A percentile compares a stretch with the other conserved stretches of the same genome.
These are phyloP conservation scores for Dolichoris vasculosae DNA, from an alignment of 1,140 invertebrate species.

Conservation along the genomic window DNA sequence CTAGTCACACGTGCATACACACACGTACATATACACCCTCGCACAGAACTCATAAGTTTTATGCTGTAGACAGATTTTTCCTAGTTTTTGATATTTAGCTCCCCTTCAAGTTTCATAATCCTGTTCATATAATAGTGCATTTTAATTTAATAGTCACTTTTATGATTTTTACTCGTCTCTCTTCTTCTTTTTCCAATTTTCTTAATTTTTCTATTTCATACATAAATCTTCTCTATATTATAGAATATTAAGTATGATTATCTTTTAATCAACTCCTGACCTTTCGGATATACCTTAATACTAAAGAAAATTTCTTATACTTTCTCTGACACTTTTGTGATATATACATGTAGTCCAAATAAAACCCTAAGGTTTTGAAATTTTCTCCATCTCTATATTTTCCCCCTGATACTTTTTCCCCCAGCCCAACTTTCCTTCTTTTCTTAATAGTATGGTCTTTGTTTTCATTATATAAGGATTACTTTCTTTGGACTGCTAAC, in stretches of 20 bases:
- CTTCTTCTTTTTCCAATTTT: not conserved
- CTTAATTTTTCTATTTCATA: not conserved
- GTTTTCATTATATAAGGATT: not conserved
- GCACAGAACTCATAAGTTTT: not conserved
- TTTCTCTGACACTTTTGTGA: not conserved
- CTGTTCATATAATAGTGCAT: not conserved
- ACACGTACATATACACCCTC: too few species aligned
- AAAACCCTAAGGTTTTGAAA: not conserved
- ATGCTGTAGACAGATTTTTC: not conserved
- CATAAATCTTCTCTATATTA: not conserved
- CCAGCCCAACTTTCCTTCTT: too few species aligned
- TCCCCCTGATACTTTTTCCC: not conserved
- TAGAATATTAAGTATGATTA: not conserved
- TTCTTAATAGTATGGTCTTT: not conserved
- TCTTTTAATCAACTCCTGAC: slow-evolving; percentile 2
- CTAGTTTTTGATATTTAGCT: not conserved
- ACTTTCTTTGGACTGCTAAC: not conserved
- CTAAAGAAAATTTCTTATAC: not conserved
- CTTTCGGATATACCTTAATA: not conserved
- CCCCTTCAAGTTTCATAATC: not conserved
- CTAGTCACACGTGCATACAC: too few species aligned
- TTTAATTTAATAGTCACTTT: not conserved
- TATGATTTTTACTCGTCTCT: not conserved
- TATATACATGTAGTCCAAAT: not conserved
- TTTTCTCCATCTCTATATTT: not conserved